phyloP scores from a whole-genome alignment of 1,140 invertebrate genomes.

The Cyphomyrmex costatus region DNA sequence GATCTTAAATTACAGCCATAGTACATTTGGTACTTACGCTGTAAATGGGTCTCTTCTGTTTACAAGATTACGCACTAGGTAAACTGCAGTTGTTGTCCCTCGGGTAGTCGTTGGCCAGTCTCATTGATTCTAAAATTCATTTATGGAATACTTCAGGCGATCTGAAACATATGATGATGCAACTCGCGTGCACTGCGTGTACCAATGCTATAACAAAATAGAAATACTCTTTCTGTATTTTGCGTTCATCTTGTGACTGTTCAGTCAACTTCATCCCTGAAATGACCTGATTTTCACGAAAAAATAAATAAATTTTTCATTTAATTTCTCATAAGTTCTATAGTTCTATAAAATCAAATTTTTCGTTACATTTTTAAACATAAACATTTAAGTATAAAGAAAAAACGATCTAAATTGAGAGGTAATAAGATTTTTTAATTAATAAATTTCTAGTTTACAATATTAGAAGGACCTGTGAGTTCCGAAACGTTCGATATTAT shows the following conservation, averaged over 20 bases:
- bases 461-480: too few relatives aligned
- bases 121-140: constrained; percentile 25
- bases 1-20: constrained; percentile 13
- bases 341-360: neutral
- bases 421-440: too few relatives aligned
- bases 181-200: neutral
- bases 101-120: neutral
- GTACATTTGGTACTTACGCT: neutral
- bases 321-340: neutral
- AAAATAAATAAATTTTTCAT: neutral
- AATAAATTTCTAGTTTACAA: too few relatives aligned
- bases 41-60: constrained; percentile 2
- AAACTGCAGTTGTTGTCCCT: constrained; percentile 18
- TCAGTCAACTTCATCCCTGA: constrained; percentile 12
- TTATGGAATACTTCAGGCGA: constrained; percentile 12
- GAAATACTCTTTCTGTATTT: neutral
- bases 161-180: neutral
- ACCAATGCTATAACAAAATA: constrained; percentile 4
- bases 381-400: too few relatives aligned
- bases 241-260: neutral
- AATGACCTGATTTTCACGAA: neutral
- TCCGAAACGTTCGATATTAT: too few relatives aligned
- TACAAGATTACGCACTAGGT: constrained; percentile 17
- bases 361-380: neutral
- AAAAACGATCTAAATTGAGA: too few relatives aligned